Percentiles rank a stretch among this genome's conserved stretches.
Conservation (phyloP, 37 sponge, comb jelly and placozoan genomes). For the Eunapius fragilis region DNA sequence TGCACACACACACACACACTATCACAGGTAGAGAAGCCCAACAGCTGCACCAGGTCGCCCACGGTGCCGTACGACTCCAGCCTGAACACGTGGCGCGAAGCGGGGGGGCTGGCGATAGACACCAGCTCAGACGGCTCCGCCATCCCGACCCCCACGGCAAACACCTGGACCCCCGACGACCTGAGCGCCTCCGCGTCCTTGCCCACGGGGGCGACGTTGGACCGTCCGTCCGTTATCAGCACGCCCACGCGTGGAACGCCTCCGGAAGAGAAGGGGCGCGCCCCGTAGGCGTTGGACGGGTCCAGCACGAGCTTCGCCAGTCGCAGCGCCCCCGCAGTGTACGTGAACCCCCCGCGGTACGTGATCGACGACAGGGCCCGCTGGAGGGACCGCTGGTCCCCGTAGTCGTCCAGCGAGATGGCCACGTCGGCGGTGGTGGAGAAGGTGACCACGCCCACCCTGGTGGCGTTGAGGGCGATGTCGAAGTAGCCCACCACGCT, state of each 20-base stretch:
- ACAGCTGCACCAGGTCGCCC: conserved; percentile 70
- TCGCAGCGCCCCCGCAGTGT: conserved; percentile 60
- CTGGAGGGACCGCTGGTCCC: conserved; percentile 11
- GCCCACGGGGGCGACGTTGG: conserved; percentile 58
- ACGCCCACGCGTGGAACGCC: conserved; percentile 85
- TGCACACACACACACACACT: conserved; percentile 33
- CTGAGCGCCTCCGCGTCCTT: conserved; percentile 43
- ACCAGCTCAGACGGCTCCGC: conserved; percentile 72
- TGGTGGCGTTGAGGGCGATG: conserved; percentile 64
- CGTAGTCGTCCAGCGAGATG: conserved; percentile 50
- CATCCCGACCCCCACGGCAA: conserved; percentile 76
- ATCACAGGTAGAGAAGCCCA: conserved; percentile 82
- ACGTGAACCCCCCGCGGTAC: conserved; percentile 72
- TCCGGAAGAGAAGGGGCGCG: conserved; percentile 54
- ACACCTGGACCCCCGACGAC: conserved; percentile 68
- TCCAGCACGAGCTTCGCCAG: conserved; percentile 42
- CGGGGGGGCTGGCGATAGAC: conserved; percentile 84
- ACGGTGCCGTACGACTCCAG: conserved; percentile 73
- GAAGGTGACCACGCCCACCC: conserved; percentile 73
- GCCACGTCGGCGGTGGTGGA: conserved; percentile 44
- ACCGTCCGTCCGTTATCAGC: conserved; percentile 87
- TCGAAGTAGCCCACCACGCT: conserved; percentile 69
- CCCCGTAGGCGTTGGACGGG: conserved; percentile 48
- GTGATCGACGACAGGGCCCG: conserved; percentile 1
- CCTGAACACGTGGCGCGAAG: conserved; percentile 65